phyloP scores from a whole-genome alignment of 2,888 invertebrate species.

The Sericinus montela region DNA sequence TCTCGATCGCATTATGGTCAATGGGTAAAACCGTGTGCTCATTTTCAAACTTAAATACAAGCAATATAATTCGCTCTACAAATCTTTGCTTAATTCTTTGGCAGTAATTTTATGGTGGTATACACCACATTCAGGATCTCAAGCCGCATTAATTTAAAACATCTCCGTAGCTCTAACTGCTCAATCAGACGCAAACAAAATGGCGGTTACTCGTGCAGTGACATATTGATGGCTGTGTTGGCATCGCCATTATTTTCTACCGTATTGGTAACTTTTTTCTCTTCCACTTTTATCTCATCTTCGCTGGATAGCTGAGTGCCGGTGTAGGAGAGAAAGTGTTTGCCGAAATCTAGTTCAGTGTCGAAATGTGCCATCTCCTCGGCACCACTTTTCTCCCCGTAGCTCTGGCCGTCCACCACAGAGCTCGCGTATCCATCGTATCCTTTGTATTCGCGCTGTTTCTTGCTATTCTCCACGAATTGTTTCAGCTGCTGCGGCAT shows the following conservation, averaged over 20 bases:
- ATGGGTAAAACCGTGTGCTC: not conserved
- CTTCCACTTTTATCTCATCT: conserved; percentile 38
- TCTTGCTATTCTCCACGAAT: conserved; percentile 76
- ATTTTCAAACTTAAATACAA: not conserved
- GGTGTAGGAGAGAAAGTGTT: conserved; percentile 55
- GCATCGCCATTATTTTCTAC: conserved; percentile 31
- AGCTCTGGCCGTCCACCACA: conserved; percentile 29
- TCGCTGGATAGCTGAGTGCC: conserved; percentile 52
- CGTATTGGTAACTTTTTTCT: conserved; percentile 25
- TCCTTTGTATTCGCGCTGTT: conserved; percentile 59
- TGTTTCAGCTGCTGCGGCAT: conserved; percentile 80
- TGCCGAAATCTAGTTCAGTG: conserved; percentile 59
- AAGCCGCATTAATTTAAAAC: not conserved
- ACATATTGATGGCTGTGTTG: conserved; percentile 55
- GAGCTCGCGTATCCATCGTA: conserved; percentile 31
- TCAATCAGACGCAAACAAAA: not conserved
- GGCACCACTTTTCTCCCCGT: conserved; percentile 37
- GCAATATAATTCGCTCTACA: not conserved
- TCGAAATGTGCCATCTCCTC: conserved; percentile 42
- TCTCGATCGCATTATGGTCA: not conserved
- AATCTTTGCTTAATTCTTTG: conserved; percentile 50
- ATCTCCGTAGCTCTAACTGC: not conserved
- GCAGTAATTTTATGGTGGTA: conserved; percentile 40
- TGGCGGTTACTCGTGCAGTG: conserved; percentile 50
- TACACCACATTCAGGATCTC: conserved; percentile 23